Base-by-base conservation (phyloP, 92 coral and sea anemone genomes). In the Hydrozoanthus gracilis region DNA sequence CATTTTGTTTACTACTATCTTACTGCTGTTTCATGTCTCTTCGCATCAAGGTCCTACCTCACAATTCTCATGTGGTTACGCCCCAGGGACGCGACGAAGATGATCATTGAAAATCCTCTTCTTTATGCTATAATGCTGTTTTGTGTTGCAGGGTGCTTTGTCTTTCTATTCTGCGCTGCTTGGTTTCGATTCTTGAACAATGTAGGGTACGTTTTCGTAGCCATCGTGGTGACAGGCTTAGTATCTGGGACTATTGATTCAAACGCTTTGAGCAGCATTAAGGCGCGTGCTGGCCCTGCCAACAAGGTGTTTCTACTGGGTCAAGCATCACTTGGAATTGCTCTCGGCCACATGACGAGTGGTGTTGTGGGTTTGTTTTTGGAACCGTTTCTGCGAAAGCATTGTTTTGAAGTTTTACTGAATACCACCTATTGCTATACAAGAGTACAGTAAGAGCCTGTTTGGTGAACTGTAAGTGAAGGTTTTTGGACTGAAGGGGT, bases 311-410 rank as follows among this genome's bases (percentile, higher is more conserved):
- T 79, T 62, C 51, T 79, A 45, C 13, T 79, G 44, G 60, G 84
- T 8, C 84, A 79, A 65, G 84, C 71, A 61, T 60, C 58, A 10
- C 47, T 79, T 46, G 84, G 84, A 45, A 61, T 79, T 45, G 84
- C 84, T 5, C 51, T 62, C 16, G 84, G 84, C 16, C 84, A 79
- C 73, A 79, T 79, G 84, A 79, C 64, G 17, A 79, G 84, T 62
- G 84, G 84, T 44, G 50, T 79, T 46, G 73, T 79, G n/a, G 84
- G 84, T 6, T 17, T 79, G 73, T 79, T 79, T 13, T 7, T 79
- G 84, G 84, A 79, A n/a, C 84, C 84, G 12, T 17, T 45, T 5
- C 44, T 79, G 58, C 84, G 58, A 8, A 15, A 12, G 35, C 84
- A 79, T 5, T 79, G 84, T 47, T 14, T 79, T 62, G n/a, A 79